Evolutionary conservation across 2,113 vertebrate genomes (phyloP), one percentile per base, ranked within the genome.

Genomic region (Callipepla squamata): DNA sequence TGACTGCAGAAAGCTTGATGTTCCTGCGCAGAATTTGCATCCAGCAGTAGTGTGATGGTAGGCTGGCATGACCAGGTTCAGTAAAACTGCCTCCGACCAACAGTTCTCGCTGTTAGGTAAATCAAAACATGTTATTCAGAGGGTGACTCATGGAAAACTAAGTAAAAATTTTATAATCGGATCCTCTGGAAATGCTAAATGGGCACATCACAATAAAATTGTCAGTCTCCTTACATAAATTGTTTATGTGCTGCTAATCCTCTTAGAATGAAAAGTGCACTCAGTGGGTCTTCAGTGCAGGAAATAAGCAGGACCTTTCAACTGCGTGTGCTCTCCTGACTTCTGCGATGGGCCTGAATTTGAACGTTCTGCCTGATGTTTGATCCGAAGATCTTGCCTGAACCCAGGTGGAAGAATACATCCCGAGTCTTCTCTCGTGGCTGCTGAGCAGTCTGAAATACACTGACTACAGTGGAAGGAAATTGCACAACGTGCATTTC

Each of bases 101-200:
- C 84, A 79, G 58, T 66, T 91, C 58, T 94, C 90, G 77, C 91
- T 92, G 69, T 34, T 84, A 62, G 91, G 89, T 89, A 89, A 93
- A 89, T 65, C 81, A 85, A 63, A 66, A 89, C 92, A 42, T 92
- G 81, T 80, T 94, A 76, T 51, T 93, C 74, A 85, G 45, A 38
- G 76, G 18, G n/a, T 70, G 91, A 74, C 23, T 79, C 55, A 66
- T 23, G 69, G 79, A 84, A 84, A 86, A 83, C 94, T 50, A 62
- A 67, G 82, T 55, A 48, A 23, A 89, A 40, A 13, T 91, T 91
- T 94, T 86, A 76, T 91, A 90, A 78, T 84, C 10, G 8, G 69
- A 85, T 42, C 79, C 14, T 76, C 45, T 74, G 73, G 85, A 84
- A 80, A 59, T 65, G 73, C 74, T 81, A 34, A 90, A 61, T 78